Evolutionary conservation across 2,888 invertebrate species (phyloP).

Genomic region (Eledona agricola): DNA sequence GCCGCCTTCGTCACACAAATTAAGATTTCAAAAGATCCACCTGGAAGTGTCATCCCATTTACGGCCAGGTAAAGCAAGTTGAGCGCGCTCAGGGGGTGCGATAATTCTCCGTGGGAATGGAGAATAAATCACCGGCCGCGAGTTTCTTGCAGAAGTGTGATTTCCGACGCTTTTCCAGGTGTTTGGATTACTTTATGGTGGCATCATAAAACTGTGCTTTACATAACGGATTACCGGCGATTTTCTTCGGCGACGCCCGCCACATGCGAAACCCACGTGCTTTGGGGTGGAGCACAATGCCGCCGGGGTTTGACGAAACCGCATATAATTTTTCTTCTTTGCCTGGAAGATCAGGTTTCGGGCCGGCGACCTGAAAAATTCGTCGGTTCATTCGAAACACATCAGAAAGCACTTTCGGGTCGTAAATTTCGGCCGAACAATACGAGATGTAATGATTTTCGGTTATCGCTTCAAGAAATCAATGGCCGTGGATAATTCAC

Average conservation of each 20-base stretch:
- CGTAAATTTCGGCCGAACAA: constrained; percentile 33
- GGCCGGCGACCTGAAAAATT: constrained; percentile 52
- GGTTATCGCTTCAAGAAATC: constrained; percentile 28
- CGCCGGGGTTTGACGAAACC: constrained; percentile 57
- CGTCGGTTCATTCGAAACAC: constrained; percentile 46
- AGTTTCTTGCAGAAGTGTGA: constrained; percentile 52
- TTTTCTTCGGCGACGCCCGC: constrained; percentile 24
- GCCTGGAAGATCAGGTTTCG: constrained; percentile 48
- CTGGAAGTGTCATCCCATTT: constrained; percentile 53
- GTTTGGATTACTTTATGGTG: constrained; percentile 51
- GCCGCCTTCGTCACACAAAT: too few species aligned
- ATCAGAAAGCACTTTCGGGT: constrained; percentile 43
- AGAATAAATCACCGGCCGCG: constrained; percentile 44
- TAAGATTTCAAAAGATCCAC: constrained; percentile 53
- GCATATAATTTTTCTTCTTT: constrained; percentile 56
- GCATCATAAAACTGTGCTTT: constrained; percentile 51
- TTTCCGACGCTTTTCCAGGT: constrained; percentile 52
- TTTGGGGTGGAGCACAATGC: constrained; percentile 49
- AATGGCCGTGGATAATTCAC: constrained; percentile 28
- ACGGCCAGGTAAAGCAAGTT: constrained; percentile 43
- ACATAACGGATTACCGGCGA: constrained; percentile 41
- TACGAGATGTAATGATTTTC: constrained; percentile 28
- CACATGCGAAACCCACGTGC: constrained; percentile 15
- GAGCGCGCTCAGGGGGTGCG: constrained; percentile 39
- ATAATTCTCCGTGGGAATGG: constrained; percentile 49